Evolutionary conservation across 2,888 invertebrate genomes (phyloP), one percentile per base, ranked within the genome.

Genomic region (Heliconius ismenius): DNA sequence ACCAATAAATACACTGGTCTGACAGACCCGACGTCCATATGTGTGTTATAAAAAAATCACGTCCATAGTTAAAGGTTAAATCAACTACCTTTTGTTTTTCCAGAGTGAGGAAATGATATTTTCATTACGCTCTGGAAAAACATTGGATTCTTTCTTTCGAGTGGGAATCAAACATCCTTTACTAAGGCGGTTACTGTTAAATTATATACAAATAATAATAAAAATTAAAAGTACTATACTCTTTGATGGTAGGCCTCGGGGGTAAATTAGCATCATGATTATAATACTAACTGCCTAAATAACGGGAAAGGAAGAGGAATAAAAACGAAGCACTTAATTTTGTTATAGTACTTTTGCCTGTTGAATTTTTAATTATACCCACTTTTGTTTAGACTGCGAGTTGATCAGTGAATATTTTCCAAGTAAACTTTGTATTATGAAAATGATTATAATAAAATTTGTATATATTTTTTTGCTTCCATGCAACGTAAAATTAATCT

Each of bases 211-310:
- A 58, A 67, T 58, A 32, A 11, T 58, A 24, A 70, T 58, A 32
- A 70, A 58, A 58, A 58, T 70, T 32, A 32, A 54, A 70, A 58
- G 24, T 70, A 70, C 28, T 10, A 28, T 21, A 6, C 21, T 2
- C 70, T 73, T 43, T 24, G 21, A 6, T 62, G 26, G 21, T 43
- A 73, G 58, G 62, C 72, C 58, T 64, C 60, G 39, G 10, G 65
- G 65, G 49, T 58, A 63, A 72, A 76, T 76, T 76, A 76, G 26
- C 54, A 65, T 76, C 65, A 73, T 76, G 65, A 73, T 72, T 26
- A 65, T 72, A 76, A 76, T 73, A 76, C 72, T 76, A 76, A 76
- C 63, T 73, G 65, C 72, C 65, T n/a, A 54, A 76, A 72, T 60
- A 65, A 72, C 58, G 64, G 72, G 63, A 64, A 43, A 49, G 39